A percentile compares a stretch with the other conserved stretches of the same genome.
Conservation (phyloP, 2,113 vertebrate genomes). For the Bambusicola thoracicus region DNA sequence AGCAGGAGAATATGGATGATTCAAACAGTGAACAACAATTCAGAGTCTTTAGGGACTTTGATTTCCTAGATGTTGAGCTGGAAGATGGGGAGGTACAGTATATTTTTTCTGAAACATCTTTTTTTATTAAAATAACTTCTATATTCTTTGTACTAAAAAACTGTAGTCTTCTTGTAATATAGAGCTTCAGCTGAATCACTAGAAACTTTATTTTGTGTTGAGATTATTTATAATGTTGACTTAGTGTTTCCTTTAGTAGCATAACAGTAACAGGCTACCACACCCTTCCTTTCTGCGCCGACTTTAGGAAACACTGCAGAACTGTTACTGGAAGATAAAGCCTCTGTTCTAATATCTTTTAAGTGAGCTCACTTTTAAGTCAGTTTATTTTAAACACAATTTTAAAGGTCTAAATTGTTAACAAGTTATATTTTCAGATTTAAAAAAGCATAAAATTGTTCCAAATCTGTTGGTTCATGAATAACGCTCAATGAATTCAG, state of each 20-base stretch:
- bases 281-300: slow-evolving; percentile 74
- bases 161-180: slow-evolving; percentile 19
- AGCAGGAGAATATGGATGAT: slow-evolving; percentile 95
- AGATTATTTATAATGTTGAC: slow-evolving; percentile 39
- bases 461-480: background rate
- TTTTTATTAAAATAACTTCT: background rate
- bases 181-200: slow-evolving; percentile 34
- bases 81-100: slow-evolving; percentile 95
- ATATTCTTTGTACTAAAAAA: slow-evolving; percentile 32
- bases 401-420: background rate
- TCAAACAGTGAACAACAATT: slow-evolving; percentile 98
- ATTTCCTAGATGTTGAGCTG: slow-evolving; percentile 98
- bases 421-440: background rate
- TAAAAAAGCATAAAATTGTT: slow-evolving; percentile 9
- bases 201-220: slow-evolving; percentile 39
- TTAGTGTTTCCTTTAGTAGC: slow-evolving; percentile 42
- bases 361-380: background rate
- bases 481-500: background rate
- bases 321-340: slow-evolving; percentile 57
- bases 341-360: slow-evolving; percentile 8
- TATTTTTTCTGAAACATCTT: slow-evolving; percentile 43
- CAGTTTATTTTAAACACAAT: background rate
- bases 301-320: slow-evolving; percentile 37
- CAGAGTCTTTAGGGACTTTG: slow-evolving; percentile 97
- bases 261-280: slow-evolving; percentile 51